Evolutionary conservation across 2,797 vertebrate species (phyloP).

Genomic region (Anisognathus igniventris): DNA sequence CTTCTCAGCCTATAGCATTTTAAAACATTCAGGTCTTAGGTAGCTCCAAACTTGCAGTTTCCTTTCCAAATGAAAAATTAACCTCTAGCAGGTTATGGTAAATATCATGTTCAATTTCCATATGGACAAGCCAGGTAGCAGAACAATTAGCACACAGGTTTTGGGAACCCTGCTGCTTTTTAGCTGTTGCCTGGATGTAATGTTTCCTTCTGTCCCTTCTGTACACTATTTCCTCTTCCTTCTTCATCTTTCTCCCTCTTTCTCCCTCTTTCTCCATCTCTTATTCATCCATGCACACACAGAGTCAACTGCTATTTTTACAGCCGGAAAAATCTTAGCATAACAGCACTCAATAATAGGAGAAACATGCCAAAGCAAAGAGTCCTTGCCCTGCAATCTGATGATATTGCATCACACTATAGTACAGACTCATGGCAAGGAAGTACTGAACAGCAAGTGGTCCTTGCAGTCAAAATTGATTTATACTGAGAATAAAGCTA

Average conservation of each 20-base stretch:
- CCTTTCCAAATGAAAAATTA: not conserved
- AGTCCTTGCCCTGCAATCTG: not conserved
- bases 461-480: not conserved
- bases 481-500: not conserved
- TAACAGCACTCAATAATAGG: not conserved
- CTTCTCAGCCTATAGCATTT: not conserved
- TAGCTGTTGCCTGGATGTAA: not conserved
- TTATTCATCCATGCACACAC: accelerated
- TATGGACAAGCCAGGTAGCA: not conserved
- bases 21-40: not conserved
- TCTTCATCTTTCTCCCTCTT: not conserved
- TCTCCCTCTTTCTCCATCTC: not conserved
- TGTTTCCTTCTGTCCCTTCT: accelerated
- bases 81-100: not conserved
- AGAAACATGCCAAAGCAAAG: not conserved
- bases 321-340: not conserved
- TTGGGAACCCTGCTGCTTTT: not conserved
- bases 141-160: not conserved
- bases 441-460: not conserved
- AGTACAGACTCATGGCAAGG: not conserved
- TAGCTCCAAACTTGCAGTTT: not conserved
- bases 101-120: not conserved
- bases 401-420: not conserved
- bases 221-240: not conserved
- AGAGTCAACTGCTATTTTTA: not conserved